Evolutionary conservation across 2,113 vertebrate genomes (phyloP).

Genomic region (Euleptes europaea): DNA sequence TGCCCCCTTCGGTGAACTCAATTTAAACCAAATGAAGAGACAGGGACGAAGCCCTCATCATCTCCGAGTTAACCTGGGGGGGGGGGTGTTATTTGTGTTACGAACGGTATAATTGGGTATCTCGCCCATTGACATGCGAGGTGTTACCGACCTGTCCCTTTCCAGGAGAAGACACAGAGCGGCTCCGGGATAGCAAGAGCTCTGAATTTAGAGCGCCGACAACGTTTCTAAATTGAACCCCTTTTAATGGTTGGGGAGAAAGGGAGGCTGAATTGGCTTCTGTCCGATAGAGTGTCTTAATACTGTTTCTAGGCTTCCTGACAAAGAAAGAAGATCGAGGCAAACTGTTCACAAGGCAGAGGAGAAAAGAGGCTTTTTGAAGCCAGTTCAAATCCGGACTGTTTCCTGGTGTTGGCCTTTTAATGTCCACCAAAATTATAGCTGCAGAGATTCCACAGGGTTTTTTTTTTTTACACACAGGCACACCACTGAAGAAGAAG

Average conservation of each 20-base stretch:
- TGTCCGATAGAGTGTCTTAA: too few relatives aligned
- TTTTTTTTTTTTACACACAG: too few relatives aligned
- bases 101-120: background rate
- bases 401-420: too few relatives aligned
- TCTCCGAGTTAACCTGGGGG: background rate
- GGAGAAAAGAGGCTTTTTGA: too few relatives aligned
- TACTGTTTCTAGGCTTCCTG: too few relatives aligned
- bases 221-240: too few relatives aligned
- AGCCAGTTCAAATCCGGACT: too few relatives aligned
- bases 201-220: background rate
- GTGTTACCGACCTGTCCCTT: background rate
- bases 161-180: background rate
- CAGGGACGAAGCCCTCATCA: background rate
- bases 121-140: background rate
- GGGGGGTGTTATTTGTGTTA: background rate
- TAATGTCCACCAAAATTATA: too few relatives aligned
- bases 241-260: background rate
- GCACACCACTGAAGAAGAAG: too few relatives aligned
- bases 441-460: too few relatives aligned
- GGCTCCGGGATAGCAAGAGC: background rate
- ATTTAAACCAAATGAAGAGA: background rate
- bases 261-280: background rate
- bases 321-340: too few relatives aligned
- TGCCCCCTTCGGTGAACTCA: background rate
- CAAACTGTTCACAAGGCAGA: too few relatives aligned